These are phyloP conservation scores for Bufotes viridis DNA, from an alignment of 2,797 vertebrate genomes.

Conservation along the genomic window DNA sequence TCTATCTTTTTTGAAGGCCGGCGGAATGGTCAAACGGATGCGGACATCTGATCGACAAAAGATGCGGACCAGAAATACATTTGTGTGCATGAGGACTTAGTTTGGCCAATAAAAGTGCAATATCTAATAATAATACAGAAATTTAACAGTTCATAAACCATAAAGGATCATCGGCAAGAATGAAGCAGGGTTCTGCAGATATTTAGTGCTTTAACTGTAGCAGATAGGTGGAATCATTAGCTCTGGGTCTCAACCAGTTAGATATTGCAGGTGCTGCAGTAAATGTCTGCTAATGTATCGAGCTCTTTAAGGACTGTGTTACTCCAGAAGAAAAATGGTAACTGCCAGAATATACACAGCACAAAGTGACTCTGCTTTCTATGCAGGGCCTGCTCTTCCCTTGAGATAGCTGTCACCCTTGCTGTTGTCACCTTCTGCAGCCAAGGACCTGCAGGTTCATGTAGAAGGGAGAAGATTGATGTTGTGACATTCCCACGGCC, in stretches of 20 bases:
- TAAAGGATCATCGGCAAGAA: no score
- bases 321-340: slow-evolving; percentile 1
- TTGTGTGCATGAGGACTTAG: no score
- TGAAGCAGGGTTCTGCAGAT: no score
- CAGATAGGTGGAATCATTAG: no score
- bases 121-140: background rate
- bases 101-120: background rate
- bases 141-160: no score
- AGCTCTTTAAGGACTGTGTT: slow-evolving; percentile 4
- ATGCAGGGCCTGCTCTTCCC: slow-evolving; percentile 36
- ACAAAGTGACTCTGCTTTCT: slow-evolving; percentile 32
- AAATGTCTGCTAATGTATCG: background rate
- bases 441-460: slow-evolving; percentile 38
- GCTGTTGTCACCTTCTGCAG: slow-evolving; percentile 34
- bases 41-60: no score
- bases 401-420: slow-evolving; percentile 30
- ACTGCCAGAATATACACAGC: background rate
- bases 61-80: no score
- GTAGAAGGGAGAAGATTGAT: slow-evolving; percentile 53
- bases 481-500: slow-evolving; percentile 49
- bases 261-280: slow-evolving; percentile 1
- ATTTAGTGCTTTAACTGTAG: background rate
- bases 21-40: no score
- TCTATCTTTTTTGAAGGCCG: no score
- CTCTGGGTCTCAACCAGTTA: background rate